Evolutionary conservation across 2,113 vertebrate species (phyloP).

Genomic region (Orthonyx spaldingii): DNA sequence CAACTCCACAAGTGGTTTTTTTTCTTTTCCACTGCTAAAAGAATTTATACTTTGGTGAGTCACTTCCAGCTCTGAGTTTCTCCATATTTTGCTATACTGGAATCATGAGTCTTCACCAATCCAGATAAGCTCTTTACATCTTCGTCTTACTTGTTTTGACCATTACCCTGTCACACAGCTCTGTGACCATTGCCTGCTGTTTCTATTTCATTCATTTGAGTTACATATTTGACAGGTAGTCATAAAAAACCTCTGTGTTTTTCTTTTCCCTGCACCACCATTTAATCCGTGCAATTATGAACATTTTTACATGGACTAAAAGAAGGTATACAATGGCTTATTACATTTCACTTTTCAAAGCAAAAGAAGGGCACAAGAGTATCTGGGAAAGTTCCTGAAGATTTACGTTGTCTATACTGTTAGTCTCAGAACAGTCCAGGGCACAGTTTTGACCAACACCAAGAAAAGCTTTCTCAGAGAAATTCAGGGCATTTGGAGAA

Average conservation of each 20-base stretch:
- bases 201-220: background rate
- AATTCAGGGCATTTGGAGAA: background rate
- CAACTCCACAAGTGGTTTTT: background rate
- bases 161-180: background rate
- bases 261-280: background rate
- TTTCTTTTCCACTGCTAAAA: background rate
- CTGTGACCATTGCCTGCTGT: background rate
- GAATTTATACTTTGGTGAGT: background rate
- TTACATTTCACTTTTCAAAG: background rate
- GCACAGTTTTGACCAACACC: background rate
- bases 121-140: background rate
- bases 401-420: rapidly evolving
- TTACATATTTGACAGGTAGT: background rate
- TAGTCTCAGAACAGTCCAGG: background rate
- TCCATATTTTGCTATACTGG: background rate
- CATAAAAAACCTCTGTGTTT: background rate
- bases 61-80: background rate
- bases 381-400: background rate
- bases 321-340: background rate
- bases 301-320: background rate
- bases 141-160: background rate
- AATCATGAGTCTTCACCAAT: background rate
- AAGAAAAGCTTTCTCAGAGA: background rate
- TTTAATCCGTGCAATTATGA: background rate
- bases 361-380: background rate